Percentiles rank a stretch among this genome's conserved stretches.
Conservation (phyloP, 2,888 invertebrate species). For the Melinaea marsaeus region DNA sequence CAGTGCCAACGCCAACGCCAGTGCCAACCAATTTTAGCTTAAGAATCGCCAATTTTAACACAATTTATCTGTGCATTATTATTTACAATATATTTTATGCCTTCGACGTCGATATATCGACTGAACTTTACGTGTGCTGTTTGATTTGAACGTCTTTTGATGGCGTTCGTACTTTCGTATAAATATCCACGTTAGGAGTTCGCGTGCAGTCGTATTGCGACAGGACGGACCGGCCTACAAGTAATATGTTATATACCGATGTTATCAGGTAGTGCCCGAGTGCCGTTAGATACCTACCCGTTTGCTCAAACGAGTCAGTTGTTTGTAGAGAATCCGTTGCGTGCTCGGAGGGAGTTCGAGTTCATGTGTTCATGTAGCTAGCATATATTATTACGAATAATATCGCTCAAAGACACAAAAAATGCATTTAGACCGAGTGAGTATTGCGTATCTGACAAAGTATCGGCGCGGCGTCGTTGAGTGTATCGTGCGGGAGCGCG, state of each 20-base stretch:
- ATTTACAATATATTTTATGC: conserved; percentile 17
- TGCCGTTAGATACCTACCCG: not conserved
- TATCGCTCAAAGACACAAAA: conserved; percentile 8
- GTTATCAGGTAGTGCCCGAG: not conserved
- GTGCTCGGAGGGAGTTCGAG: conserved; percentile 2
- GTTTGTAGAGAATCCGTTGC: conserved; percentile 1
- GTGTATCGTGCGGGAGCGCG: not conserved
- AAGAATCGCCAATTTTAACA: conserved; percentile 26
- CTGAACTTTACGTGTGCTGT: conserved; percentile 19
- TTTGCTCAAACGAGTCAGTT: conserved; percentile 1
- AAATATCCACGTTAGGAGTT: too few species aligned
- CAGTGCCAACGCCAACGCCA: conserved; percentile 11
- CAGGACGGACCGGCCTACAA: too few species aligned
- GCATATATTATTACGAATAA: conserved; percentile 4
- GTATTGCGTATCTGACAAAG: conserved; percentile 1
- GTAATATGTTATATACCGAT: too few species aligned
- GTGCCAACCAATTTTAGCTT: conserved; percentile 17
- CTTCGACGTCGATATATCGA: conserved; percentile 16
- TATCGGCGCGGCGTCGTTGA: conserved; percentile 5
- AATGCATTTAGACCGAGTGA: conserved; percentile 8
- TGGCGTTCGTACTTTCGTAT: too few species aligned
- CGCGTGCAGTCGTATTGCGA: too few species aligned
- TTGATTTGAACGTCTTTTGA: conserved; percentile 18
- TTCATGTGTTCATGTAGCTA: conserved; percentile 7
- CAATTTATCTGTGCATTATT: conserved; percentile 20